Conservation (phyloP, 2,888 invertebrate genomes). For the Diarsia brunnea region DNA sequence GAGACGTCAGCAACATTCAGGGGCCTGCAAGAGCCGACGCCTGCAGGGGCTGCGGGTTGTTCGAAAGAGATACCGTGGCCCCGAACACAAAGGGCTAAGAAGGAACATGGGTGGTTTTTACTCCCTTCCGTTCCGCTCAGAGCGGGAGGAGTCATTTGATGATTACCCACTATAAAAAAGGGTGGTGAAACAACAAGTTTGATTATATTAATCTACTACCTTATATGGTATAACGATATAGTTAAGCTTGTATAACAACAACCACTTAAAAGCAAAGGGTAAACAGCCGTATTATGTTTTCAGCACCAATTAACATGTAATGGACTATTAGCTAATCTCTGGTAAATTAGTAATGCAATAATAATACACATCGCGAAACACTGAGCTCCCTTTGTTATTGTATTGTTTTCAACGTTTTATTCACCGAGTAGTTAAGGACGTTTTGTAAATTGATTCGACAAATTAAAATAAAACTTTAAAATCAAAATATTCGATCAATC, state of each 20-base stretch:
- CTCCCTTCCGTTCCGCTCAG: too few relatives aligned
- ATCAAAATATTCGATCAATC: too few relatives aligned
- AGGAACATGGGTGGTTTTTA: too few relatives aligned
- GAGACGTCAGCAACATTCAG: too few relatives aligned
- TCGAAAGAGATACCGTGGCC: too few relatives aligned
- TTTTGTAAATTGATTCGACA: not conserved
- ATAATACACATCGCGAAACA: slow-evolving; percentile 19
- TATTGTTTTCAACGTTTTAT: not conserved
- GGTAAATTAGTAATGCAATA: slow-evolving; percentile 24
- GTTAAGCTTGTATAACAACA: not conserved
- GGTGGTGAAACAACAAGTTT: not conserved
- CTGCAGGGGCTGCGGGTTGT: too few relatives aligned
- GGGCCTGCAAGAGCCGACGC: too few relatives aligned
- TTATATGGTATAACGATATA: not conserved
- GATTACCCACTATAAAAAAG: too few relatives aligned
- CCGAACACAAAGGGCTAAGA: too few relatives aligned
- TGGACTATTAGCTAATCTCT: slow-evolving; percentile 33
- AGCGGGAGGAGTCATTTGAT: too few relatives aligned
- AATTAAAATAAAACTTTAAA: not conserved
- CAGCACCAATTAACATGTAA: slow-evolving; percentile 10
- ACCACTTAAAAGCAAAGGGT: slow-evolving; percentile 11
- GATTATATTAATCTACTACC: not conserved
- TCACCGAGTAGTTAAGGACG: not conserved
- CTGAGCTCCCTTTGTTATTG: not conserved
- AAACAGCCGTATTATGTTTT: slow-evolving; percentile 21